A percentile compares a stretch with the other conserved stretches of the same genome.
These are phyloP conservation scores for Anisognathus igniventris DNA, from an alignment of 2,797 vertebrate genomes.

Conservation along the genomic window DNA sequence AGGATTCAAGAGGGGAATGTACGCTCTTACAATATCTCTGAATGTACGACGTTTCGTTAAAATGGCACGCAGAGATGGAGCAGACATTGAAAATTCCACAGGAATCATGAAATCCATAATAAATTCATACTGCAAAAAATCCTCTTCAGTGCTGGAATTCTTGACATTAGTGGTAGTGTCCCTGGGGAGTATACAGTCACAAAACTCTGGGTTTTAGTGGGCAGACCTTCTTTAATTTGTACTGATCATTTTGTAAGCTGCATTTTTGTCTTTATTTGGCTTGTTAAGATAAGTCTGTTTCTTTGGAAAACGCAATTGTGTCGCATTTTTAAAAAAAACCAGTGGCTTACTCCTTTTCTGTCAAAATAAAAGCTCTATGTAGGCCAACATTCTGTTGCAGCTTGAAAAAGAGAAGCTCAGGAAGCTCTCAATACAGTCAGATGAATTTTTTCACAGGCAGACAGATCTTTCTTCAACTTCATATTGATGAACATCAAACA, in stretches of 20 bases:
- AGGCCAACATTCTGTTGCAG: neutral
- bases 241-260: neutral
- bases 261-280: neutral
- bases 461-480: neutral
- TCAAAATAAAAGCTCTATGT: neutral
- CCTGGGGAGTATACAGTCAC: neutral
- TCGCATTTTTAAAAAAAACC: neutral
- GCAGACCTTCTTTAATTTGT: neutral
- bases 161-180: neutral
- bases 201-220: neutral
- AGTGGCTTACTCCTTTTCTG: neutral
- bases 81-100: slow-evolving; percentile 9
- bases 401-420: neutral
- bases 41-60: neutral
- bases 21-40: fast-evolving
- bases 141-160: neutral
- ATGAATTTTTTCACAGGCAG: neutral
- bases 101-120: neutral
- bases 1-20: neutral
- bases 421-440: neutral
- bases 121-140: neutral
- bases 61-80: neutral
- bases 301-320: neutral
- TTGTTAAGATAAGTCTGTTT: neutral
- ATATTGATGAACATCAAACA: neutral